Conservation (phyloP, 2,888 invertebrate genomes). For the Sipha maydis region DNA sequence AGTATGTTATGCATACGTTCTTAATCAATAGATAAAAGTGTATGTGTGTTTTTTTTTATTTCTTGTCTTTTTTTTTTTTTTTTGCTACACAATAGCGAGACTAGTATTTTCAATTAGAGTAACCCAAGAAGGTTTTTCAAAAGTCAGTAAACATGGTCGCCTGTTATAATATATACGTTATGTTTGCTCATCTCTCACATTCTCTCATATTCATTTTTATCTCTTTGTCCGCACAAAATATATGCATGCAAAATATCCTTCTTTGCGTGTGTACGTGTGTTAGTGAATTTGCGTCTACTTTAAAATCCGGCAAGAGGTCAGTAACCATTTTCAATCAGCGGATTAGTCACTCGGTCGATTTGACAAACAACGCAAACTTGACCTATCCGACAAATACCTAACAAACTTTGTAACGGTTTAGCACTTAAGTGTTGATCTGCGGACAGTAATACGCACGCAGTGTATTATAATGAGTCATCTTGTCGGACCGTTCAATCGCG, state of each 20-base stretch:
- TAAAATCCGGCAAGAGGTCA: conserved; percentile 46
- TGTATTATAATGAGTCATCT: background rate
- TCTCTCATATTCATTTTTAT: conserved; percentile 49
- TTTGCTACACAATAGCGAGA: conserved; percentile 16
- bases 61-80: background rate
- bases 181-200: conserved; percentile 48
- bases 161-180: conserved; percentile 1
- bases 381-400: conserved; percentile 20
- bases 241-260: background rate
- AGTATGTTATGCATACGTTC: background rate
- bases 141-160: conserved; percentile 44
- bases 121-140: conserved; percentile 48
- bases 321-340: conserved; percentile 45
- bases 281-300: background rate
- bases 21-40: background rate
- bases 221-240: conserved; percentile 38
- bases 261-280: too few relatives aligned
- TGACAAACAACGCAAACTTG: background rate
- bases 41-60: background rate
- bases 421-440: background rate
- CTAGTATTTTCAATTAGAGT: conserved; percentile 58
- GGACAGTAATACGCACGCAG: background rate
- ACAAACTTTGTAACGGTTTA: too few relatives aligned
- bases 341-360: conserved; percentile 40
- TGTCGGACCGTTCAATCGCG: background rate